These are phyloP conservation scores for Muraenolepis orangiensis DNA, from an alignment of 2,797 vertebrate species.

Conservation along the genomic window DNA sequence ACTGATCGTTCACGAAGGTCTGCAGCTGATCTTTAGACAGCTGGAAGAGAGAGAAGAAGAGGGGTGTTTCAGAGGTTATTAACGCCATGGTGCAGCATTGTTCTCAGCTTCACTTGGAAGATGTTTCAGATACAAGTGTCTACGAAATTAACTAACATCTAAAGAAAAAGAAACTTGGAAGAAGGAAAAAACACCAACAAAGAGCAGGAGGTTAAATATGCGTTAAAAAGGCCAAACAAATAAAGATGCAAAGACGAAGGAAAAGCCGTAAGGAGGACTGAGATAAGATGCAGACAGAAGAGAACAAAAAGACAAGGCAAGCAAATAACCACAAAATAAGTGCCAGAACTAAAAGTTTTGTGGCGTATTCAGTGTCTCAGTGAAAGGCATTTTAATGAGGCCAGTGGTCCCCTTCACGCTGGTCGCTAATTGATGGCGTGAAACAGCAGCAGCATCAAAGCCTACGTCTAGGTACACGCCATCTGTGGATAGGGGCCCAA, in stretches of 20 bases:
- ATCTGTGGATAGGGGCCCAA: slow-evolving; percentile 56
- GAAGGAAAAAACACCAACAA: not conserved
- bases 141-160: no score
- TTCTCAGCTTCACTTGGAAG: no score
- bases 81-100: no score
- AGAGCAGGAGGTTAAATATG: not conserved
- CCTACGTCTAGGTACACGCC: slow-evolving; percentile 54
- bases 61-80: no score
- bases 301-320: not conserved
- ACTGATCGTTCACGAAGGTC: slow-evolving; percentile 77
- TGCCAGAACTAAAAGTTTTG: not conserved
- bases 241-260: not conserved
- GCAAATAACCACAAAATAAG: not conserved
- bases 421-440: slow-evolving; percentile 50
- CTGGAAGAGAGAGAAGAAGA: slow-evolving; percentile 42
- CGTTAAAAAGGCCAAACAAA: not conserved
- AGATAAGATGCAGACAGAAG: not conserved
- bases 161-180: no score
- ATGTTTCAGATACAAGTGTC: no score
- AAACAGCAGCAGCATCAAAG: slow-evolving; percentile 34
- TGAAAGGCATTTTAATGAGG: slow-evolving; percentile 35
- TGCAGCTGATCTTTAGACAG: slow-evolving; percentile 79
- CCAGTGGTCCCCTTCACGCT: slow-evolving; percentile 33
- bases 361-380: slow-evolving; percentile 17
- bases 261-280: not conserved